Percentiles rank a stretch among this genome's conserved stretches.
Conservation (phyloP, 2,113 vertebrate genomes). For the Pygoscelis antarcticus region DNA sequence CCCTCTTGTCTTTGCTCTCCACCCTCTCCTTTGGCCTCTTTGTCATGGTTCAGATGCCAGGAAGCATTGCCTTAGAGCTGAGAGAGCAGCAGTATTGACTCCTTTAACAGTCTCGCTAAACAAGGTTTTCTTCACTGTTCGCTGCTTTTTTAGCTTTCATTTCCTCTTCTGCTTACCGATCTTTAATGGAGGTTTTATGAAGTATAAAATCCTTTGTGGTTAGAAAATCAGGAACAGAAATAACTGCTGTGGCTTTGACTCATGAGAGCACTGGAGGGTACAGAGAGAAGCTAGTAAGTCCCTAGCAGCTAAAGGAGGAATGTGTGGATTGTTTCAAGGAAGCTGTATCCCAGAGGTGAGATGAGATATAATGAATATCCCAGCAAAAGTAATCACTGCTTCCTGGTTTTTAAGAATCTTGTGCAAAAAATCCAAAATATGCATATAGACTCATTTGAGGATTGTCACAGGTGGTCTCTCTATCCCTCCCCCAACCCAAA, state of each 20-base stretch:
- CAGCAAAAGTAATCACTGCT: background rate
- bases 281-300: background rate
- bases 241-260: background rate
- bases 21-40: background rate
- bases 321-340: background rate
- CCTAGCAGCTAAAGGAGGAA: background rate
- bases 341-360: background rate
- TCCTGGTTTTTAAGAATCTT: background rate
- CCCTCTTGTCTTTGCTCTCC: background rate
- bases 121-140: background rate
- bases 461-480: background rate
- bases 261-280: background rate
- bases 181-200: background rate
- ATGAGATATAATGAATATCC: background rate
- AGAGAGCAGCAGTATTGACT: background rate
- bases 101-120: background rate
- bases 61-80: background rate
- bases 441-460: background rate
- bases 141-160: background rate
- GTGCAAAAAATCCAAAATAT: background rate
- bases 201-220: background rate
- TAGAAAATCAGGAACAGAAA: constrained; percentile 5
- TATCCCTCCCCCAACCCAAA: background rate
- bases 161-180: background rate
- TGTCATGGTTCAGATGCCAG: background rate